These are phyloP conservation scores for Pelochelys cantorii DNA, from an alignment of 2,797 vertebrate species.

Conservation along the genomic window DNA sequence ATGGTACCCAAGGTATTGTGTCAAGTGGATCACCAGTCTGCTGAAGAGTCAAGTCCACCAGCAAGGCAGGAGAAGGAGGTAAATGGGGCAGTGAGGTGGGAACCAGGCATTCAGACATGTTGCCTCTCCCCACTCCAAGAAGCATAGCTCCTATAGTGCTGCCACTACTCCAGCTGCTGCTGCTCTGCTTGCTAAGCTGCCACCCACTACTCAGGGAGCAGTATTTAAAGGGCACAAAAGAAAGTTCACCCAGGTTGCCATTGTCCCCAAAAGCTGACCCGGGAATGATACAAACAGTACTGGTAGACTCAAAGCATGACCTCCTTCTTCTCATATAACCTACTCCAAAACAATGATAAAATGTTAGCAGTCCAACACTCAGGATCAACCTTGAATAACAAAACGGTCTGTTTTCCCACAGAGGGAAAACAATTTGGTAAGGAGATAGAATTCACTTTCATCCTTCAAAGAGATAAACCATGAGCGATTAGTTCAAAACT, in stretches of 20 bases:
- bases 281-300: neutral
- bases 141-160: neutral
- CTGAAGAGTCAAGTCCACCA: neutral
- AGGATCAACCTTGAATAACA: neutral
- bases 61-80: neutral
- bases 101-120: neutral
- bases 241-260: neutral
- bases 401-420: neutral
- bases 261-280: neutral
- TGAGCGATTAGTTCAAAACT: slow-evolving; percentile 1
- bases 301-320: neutral
- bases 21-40: too few species aligned
- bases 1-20: too few species aligned
- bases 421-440: neutral
- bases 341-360: neutral
- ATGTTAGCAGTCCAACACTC: fast-evolving
- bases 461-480: neutral
- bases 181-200: neutral
- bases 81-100: neutral
- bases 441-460: neutral
- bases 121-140: neutral
- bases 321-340: neutral
- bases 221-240: neutral
- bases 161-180: neutral
- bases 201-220: neutral